A percentile compares a stretch with the other conserved stretches of the same genome.
Evolutionary conservation across 2,113 vertebrate genomes (phyloP).

Genomic region (Aegypius monachus): DNA sequence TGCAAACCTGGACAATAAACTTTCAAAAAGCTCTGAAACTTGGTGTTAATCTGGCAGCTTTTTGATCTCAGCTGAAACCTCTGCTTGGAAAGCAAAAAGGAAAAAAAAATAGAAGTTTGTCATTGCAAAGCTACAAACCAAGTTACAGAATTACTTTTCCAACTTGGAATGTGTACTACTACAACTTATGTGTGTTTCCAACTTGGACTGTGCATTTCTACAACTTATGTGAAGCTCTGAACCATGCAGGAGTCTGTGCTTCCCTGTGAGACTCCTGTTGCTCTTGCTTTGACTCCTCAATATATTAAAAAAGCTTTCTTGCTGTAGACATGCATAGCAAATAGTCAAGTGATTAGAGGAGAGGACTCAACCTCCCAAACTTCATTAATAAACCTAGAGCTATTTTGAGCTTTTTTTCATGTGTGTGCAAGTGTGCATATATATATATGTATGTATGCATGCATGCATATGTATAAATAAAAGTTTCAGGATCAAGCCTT

Average conservation of each 20-base stretch:
- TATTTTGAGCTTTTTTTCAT: not conserved
- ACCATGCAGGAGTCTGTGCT: not conserved
- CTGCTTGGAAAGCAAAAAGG: not conserved
- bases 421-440: not conserved
- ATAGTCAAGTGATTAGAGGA: not conserved
- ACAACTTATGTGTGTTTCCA: not conserved
- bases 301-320: not conserved
- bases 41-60: not conserved
- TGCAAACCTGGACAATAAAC: not conserved
- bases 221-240: not conserved
- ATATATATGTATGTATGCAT: no score
- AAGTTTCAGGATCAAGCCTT: not conserved
- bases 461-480: not conserved
- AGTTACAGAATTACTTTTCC: not conserved
- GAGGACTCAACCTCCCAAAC: not conserved
- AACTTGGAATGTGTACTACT: not conserved
- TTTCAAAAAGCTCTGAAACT: not conserved
- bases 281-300: not conserved
- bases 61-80: not conserved
- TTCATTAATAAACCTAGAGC: not conserved
- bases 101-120: not conserved
- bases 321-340: not conserved
- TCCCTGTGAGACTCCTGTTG: not conserved
- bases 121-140: not conserved
- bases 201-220: not conserved